These are phyloP conservation scores for Chloroclystis v-ata DNA, from an alignment of 2,888 invertebrate species.

Conservation along the genomic window DNA sequence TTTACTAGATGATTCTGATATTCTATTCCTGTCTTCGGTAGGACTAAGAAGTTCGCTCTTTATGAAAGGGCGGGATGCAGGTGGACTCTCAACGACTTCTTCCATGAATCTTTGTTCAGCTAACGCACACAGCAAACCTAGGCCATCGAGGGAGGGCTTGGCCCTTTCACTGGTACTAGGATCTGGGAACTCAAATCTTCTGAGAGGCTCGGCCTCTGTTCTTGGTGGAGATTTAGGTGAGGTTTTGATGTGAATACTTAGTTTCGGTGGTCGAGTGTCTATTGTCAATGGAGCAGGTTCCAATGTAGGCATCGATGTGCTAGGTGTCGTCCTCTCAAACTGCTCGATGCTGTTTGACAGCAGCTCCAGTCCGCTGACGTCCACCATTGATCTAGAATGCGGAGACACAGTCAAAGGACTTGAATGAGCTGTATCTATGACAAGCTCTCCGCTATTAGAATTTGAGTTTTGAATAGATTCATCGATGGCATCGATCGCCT, in stretches of 20 bases:
- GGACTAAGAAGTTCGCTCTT: slow-evolving; percentile 64
- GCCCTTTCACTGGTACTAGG: slow-evolving; percentile 47
- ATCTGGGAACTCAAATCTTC: slow-evolving; percentile 63
- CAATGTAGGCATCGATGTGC: slow-evolving; percentile 52
- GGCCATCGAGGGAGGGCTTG: slow-evolving; percentile 78
- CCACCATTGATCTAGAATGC: slow-evolving; percentile 68
- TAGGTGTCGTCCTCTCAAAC: slow-evolving; percentile 78
- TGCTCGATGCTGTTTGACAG: slow-evolving; percentile 91
- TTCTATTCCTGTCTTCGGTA: slow-evolving; percentile 41
- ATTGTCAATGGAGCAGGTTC: slow-evolving; percentile 56
- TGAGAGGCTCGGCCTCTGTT: slow-evolving; percentile 55
- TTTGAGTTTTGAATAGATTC: slow-evolving; percentile 62
- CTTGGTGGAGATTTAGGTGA: slow-evolving; percentile 65
- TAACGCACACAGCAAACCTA: slow-evolving; percentile 88
- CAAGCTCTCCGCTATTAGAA: slow-evolving; percentile 47
- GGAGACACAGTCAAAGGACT: slow-evolving; percentile 41
- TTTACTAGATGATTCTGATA: slow-evolving; percentile 42
- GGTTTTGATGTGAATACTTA: slow-evolving; percentile 67
- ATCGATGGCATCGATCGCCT: slow-evolving; percentile 65
- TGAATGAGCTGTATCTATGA: slow-evolving; percentile 65
- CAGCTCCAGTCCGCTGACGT: slow-evolving; percentile 88
- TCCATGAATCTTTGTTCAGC: slow-evolving; percentile 91
- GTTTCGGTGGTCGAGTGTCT: slow-evolving; percentile 63
- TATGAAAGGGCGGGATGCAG: slow-evolving; percentile 56
- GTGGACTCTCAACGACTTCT: slow-evolving; percentile 78